Base-by-base conservation (phyloP, 2,888 invertebrate species). In the Lasioglossum oenotherae region DNA sequence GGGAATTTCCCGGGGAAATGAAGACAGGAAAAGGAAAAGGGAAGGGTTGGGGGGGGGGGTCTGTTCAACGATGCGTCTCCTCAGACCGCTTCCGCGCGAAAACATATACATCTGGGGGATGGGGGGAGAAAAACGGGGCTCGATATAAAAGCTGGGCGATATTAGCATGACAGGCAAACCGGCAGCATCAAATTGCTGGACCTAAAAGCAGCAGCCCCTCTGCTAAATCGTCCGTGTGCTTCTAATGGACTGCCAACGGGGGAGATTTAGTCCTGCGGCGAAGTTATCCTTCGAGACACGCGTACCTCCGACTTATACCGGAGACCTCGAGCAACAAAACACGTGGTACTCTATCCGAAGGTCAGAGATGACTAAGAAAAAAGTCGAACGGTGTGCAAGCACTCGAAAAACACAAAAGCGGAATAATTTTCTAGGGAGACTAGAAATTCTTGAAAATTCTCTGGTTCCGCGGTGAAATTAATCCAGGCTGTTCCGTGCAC, bases 141-240 rank as follows among this genome's bases (percentile, higher is more conserved):
- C 88, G 84, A 84, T 88, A 87, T 91, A 93, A 92, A 93, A 90
- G 67, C 67, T 91, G 88, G 89, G 88, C 92, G 92, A 93, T 93
- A 95, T 95, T 95, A 94, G 93, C 94, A 95, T 94, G 93, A 94
- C 93, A 94, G 95, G 93, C 92, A 38, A 91, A 89, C 78, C 78
- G 53, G 91, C 89, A 92, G 92, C 94, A 94, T 94, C 93, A 94
- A 94, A 94, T 94, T 93, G 93, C 93, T 89, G 92, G 92, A 92
- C 92, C 93, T 94, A 93, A 95, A 94, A 95, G 94, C 93, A 85
- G 67, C 88, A 79, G 86, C 89, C 89, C 86, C 86, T 87, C 89
- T 91, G 93, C 92, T 94, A 95, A 94, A 95, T 95, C 94, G 94
- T 92, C 95, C 94, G 91, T 94, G 93, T 91, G 89, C 93, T 92